A percentile compares a stretch with the other conserved stretches of the same genome.
Evolutionary conservation across 2,888 invertebrate genomes (phyloP).

Genomic region (Encarsia formosa): DNA sequence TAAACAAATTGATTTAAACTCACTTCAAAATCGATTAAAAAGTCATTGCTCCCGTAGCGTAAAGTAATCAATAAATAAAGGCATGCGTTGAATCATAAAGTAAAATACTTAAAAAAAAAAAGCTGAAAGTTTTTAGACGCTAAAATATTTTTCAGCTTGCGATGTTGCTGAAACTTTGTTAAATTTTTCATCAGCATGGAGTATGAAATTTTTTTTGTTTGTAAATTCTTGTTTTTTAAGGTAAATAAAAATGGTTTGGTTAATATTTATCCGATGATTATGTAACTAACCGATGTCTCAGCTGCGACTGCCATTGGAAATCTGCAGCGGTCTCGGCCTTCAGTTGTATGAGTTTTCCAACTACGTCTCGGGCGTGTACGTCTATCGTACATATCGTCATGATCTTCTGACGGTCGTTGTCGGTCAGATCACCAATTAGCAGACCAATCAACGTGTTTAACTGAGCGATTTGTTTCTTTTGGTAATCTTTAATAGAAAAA

Average conservation of each 20-base stretch:
- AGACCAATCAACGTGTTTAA: conserved; percentile 78
- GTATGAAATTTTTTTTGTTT: neutral
- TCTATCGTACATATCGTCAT: conserved; percentile 97
- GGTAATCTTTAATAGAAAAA: conserved; percentile 63
- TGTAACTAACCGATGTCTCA: conserved; percentile 60
- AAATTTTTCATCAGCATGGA: no score
- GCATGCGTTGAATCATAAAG: no score
- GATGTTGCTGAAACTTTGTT: no score
- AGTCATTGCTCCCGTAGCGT: no score
- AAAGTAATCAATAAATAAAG: no score
- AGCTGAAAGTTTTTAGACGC: no score
- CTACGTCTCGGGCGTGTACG: conserved; percentile 91
- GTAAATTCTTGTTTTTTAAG: no score
- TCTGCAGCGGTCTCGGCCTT: conserved; percentile 77
- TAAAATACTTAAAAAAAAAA: no score
- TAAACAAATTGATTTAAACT: no score
- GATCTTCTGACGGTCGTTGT: conserved; percentile 87
- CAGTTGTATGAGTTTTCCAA: conserved; percentile 76
- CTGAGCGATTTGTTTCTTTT: conserved; percentile 81
- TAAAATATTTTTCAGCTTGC: no score
- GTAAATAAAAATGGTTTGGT: no score
- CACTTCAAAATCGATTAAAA: no score
- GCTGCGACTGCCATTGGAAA: conserved; percentile 89
- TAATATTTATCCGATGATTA: neutral
- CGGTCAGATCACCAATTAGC: conserved; percentile 74